Percentiles rank a stretch among this genome's conserved stretches.
These are phyloP conservation scores for Phaedon cochleariae DNA, from an alignment of 2,888 invertebrate species.

Conservation along the genomic window DNA sequence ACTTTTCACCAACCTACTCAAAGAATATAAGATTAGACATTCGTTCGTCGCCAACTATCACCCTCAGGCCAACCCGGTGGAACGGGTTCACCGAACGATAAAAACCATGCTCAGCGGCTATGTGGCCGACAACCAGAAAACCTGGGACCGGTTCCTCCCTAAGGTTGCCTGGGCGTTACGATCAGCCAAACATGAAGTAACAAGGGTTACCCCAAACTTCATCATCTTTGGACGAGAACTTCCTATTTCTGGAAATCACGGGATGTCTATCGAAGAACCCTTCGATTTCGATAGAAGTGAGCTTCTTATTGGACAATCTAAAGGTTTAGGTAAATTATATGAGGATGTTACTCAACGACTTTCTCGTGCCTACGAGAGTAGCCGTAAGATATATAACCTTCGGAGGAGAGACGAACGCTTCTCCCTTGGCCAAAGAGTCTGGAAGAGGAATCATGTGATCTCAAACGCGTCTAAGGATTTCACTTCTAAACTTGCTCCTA, in stretches of 20 bases:
- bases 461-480: constrained; percentile 29
- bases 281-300: not conserved
- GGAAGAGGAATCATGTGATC: constrained; percentile 19
- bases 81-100: not conserved
- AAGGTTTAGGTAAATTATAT: not conserved
- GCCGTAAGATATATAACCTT: constrained; percentile 4
- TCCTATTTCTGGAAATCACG: not conserved
- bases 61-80: too few relatives aligned
- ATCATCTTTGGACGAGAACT: constrained; percentile 15
- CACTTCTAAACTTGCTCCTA: constrained; percentile 29
- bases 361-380: constrained; percentile 8
- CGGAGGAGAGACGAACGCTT: constrained; percentile 18
- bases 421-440: constrained; percentile 8
- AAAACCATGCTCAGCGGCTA: constrained; percentile 13
- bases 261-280: not conserved
- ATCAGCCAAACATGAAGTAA: constrained; percentile 11
- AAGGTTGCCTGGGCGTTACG: constrained; percentile 3
- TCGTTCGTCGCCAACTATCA: too few relatives aligned
- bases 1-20: too few relatives aligned
- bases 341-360: constrained; percentile 8
- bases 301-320: not conserved
- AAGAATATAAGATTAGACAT: too few relatives aligned
- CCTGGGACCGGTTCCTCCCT: constrained; percentile 11
- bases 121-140: constrained; percentile 17
- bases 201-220: constrained; percentile 3